Conservation (phyloP, 2,113 vertebrate species). For the Hyaena hyaena region DNA sequence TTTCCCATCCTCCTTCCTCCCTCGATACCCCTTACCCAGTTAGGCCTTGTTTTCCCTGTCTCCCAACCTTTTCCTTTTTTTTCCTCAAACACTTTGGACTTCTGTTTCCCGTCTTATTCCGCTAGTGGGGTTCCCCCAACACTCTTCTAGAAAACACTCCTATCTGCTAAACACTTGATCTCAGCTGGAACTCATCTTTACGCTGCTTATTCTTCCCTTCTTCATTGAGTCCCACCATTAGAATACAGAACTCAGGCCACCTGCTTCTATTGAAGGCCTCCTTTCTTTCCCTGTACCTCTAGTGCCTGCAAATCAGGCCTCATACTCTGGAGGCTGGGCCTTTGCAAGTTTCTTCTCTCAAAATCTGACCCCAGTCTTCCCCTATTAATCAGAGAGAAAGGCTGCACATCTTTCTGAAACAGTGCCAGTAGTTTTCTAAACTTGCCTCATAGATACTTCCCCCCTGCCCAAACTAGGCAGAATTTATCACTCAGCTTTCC, state of each 20-base stretch:
- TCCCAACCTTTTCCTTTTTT: not conserved
- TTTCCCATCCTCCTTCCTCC: not conserved
- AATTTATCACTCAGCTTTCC: not conserved
- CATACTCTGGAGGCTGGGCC: not conserved
- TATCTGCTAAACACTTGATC: not conserved
- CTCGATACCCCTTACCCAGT: not conserved
- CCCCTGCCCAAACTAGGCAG: not conserved
- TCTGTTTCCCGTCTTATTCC: not conserved
- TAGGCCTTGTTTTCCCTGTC: not conserved
- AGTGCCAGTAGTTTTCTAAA: slow-evolving; percentile 7
- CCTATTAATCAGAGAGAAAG: not conserved
- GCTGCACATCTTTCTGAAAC: slow-evolving; percentile 4
- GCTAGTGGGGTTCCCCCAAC: not conserved
- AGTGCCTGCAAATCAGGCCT: not conserved
- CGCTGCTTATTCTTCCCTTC: not conserved
- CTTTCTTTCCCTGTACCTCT: not conserved
- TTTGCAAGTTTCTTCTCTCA: not conserved
- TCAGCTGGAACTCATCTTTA: not conserved
- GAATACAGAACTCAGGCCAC: not conserved
- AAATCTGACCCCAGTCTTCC: not conserved
- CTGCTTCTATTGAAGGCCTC: not conserved
- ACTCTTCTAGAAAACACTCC: not conserved
- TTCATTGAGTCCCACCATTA: not conserved
- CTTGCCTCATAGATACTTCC: not conserved
- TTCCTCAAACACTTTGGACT: slow-evolving; percentile 8